phyloP scores from a whole-genome alignment of 2,113 vertebrate species.

The Paratilapia polleni region DNA sequence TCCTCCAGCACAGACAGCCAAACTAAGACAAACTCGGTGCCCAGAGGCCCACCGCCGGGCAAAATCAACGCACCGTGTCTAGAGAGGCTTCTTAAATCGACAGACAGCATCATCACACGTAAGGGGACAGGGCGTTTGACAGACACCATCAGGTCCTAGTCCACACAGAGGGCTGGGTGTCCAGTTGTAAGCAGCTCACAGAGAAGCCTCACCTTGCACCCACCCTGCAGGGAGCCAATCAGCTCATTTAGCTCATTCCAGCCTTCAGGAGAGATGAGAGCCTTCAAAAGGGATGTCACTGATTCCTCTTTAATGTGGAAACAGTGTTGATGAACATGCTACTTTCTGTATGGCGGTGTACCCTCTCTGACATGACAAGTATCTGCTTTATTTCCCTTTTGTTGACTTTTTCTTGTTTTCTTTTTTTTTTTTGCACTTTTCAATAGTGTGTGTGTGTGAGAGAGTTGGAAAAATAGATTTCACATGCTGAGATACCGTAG shows the following conservation, averaged over 20 bases:
- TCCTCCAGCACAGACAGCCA: slow-evolving; percentile 82
- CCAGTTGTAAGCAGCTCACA: slow-evolving; percentile 23
- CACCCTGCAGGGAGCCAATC: slow-evolving; percentile 53
- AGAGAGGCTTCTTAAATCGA: slow-evolving; percentile 83
- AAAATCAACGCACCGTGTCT: slow-evolving; percentile 84
- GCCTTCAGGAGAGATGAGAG: slow-evolving; percentile 70
- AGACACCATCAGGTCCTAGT: slow-evolving; percentile 79
- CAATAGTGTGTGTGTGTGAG: slow-evolving; percentile 48
- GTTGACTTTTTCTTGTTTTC: slow-evolving; percentile 47
- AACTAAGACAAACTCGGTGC: slow-evolving; percentile 60
- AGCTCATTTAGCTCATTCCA: slow-evolving; percentile 74
- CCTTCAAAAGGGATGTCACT: slow-evolving; percentile 58
- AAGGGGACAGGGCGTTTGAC: slow-evolving; percentile 63
- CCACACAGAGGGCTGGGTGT: slow-evolving; percentile 48
- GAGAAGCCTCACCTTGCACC: slow-evolving; percentile 50
- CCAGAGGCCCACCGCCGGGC: slow-evolving; percentile 68
- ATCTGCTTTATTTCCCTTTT: slow-evolving; percentile 63
- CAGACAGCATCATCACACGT: slow-evolving; percentile 82
- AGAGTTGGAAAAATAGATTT: slow-evolving; percentile 48
- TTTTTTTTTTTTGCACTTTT: slow-evolving; percentile 65
- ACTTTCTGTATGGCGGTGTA: slow-evolving; percentile 55
- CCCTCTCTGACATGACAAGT: slow-evolving; percentile 62
- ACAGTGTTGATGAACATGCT: slow-evolving; percentile 52
- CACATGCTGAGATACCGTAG: slow-evolving; percentile 35
- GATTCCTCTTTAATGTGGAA: slow-evolving; percentile 50